These are phyloP conservation scores for Cantharis nigra DNA, from an alignment of 2,888 invertebrate genomes.

Conservation along the genomic window DNA sequence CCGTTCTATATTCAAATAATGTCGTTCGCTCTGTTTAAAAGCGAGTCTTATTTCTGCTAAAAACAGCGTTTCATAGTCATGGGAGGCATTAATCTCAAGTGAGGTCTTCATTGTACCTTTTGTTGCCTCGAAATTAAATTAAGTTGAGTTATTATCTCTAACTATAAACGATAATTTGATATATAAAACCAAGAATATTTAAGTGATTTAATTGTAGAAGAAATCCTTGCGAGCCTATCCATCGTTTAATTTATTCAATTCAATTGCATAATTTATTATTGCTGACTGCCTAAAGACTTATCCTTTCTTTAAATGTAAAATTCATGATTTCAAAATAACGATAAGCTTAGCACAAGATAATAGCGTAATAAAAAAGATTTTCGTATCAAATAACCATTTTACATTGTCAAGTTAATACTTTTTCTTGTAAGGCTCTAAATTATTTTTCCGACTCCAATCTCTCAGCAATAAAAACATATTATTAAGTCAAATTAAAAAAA, in stretches of 20 bases:
- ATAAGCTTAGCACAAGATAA: conserved; percentile 14
- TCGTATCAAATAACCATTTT: conserved; percentile 21
- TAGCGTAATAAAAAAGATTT: conserved; percentile 24
- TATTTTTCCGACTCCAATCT: neutral
- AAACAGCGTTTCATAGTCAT: conserved; percentile 25
- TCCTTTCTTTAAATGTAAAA: neutral
- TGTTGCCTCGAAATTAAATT: conserved; percentile 37
- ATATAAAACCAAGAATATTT: conserved; percentile 5
- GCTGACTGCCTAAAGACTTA: neutral
- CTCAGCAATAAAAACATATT: neutral
- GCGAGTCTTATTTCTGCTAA: conserved; percentile 26
- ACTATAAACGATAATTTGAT: conserved; percentile 21
- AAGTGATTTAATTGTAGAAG: conserved; percentile 1
- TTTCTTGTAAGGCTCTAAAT: neutral
- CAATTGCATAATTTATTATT: neutral
- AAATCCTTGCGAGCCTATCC: neutral
- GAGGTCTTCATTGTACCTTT: conserved; percentile 36
- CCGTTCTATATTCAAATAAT: conserved; percentile 27
- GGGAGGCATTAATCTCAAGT: conserved; percentile 34
- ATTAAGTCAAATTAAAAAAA: neutral
- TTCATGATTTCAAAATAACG: conserved; percentile 15
- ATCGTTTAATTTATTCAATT: conserved; percentile 18
- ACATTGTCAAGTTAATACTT: neutral
- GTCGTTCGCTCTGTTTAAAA: conserved; percentile 24
- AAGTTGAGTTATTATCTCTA: conserved; percentile 32